These are phyloP conservation scores for Lepidocyrtinus sp. DNA, from an alignment of 2,888 invertebrate species.

Conservation along the genomic window DNA sequence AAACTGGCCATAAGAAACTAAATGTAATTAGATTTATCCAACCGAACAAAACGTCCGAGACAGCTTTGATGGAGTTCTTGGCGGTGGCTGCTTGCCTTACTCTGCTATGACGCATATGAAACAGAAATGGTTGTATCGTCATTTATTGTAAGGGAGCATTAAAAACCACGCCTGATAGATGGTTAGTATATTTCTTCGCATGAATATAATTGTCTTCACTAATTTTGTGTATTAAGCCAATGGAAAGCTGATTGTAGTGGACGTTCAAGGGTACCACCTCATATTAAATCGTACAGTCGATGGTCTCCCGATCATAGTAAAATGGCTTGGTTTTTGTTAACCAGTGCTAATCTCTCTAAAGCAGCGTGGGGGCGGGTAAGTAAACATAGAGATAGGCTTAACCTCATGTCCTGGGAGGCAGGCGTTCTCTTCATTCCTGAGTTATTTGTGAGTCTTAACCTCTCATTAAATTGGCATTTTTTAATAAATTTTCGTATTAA, in stretches of 20 bases:
- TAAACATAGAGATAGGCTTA: constrained; percentile 77
- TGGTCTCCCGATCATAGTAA: constrained; percentile 78
- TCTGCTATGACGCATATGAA: constrained; percentile 82
- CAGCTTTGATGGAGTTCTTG: constrained; percentile 87
- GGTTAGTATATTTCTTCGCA: constrained; percentile 28
- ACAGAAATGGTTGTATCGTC: constrained; percentile 86
- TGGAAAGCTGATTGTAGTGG: constrained; percentile 84
- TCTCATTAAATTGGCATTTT: too few species aligned
- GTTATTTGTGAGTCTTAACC: constrained; percentile 78
- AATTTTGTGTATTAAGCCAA: constrained; percentile 77
- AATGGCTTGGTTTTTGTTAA: constrained; percentile 88
- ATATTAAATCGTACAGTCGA: constrained; percentile 92
- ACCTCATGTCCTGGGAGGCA: constrained; percentile 89
- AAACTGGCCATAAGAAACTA: too few species aligned
- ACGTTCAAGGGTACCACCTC: constrained; percentile 92
- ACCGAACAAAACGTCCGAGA: constrained; percentile 85
- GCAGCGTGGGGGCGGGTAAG: constrained; percentile 91
- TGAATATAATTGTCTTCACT: constrained; percentile 70
- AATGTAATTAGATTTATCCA: constrained; percentile 79
- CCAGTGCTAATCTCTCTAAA: constrained; percentile 96
- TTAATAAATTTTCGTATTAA: constrained; percentile 62
- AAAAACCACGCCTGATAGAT: too few species aligned
- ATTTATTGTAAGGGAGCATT: constrained; percentile 86
- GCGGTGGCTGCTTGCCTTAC: constrained; percentile 93
- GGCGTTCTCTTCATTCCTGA: constrained; percentile 91